Evolutionary conservation across 2,888 invertebrate genomes (phyloP).

Genomic region (Lepidocyrtoides sp.): DNA sequence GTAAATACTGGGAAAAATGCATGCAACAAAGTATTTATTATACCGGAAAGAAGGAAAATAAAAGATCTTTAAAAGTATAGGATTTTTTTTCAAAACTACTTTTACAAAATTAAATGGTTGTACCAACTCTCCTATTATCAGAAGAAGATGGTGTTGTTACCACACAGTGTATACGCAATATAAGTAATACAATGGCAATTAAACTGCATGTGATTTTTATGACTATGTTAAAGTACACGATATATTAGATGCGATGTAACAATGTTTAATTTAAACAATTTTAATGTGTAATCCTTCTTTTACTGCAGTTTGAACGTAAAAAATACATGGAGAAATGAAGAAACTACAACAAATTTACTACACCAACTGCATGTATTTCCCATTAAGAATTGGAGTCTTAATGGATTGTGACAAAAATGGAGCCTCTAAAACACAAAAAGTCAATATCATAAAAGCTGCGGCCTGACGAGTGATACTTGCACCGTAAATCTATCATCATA

Average conservation of each 20-base stretch:
- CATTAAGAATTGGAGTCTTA: slow-evolving; percentile 36
- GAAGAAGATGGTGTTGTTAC: no score
- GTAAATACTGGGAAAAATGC: neutral
- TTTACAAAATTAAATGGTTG: no score
- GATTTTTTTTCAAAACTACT: no score
- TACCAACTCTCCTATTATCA: no score
- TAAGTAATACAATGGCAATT: slow-evolving; percentile 28
- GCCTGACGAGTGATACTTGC: neutral
- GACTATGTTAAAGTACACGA: neutral
- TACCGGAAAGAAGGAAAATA: slow-evolving; percentile 1
- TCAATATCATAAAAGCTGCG: slow-evolving; percentile 3
- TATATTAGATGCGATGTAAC: slow-evolving; percentile 1
- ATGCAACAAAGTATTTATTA: slow-evolving; percentile 20
- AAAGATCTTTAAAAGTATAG: neutral
- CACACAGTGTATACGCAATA: no score
- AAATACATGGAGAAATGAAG: neutral
- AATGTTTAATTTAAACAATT: slow-evolving; percentile 20
- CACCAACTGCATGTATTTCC: slow-evolving; percentile 34
- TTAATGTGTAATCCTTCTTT: neutral
- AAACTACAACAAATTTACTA: slow-evolving; percentile 10
- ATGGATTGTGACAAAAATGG: slow-evolving; percentile 51
- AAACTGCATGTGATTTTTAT: slow-evolving; percentile 29
- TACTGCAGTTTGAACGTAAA: neutral
- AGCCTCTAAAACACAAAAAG: slow-evolving; percentile 25
- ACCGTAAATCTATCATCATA: slow-evolving; percentile 30